Evolutionary conservation across 2,888 invertebrate genomes (phyloP).

Genomic region (Rhingia campestris): DNA sequence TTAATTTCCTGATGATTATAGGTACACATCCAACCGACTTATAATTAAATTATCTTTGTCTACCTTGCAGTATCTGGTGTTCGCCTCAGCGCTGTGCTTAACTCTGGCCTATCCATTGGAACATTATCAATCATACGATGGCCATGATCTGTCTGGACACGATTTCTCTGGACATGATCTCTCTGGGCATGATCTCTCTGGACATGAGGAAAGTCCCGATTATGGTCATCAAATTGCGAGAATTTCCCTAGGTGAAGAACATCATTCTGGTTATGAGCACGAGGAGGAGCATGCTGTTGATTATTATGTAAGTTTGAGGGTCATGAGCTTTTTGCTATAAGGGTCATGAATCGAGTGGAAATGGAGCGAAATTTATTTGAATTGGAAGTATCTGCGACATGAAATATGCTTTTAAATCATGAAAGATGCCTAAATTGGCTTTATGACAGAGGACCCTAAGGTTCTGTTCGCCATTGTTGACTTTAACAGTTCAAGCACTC

Average conservation of each 20-base stretch:
- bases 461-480: too few relatives aligned
- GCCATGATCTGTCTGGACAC: conserved; percentile 77
- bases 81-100: conserved; percentile 81
- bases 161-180: conserved; percentile 77
- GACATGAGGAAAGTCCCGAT: conserved; percentile 76
- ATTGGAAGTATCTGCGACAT: too few relatives aligned
- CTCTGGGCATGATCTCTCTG: conserved; percentile 77
- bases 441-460: too few relatives aligned
- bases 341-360: not conserved
- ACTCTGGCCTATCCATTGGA: conserved; percentile 82
- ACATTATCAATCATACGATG: conserved; percentile 80
- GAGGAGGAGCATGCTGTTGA: conserved; percentile 84
- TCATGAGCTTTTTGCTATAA: not conserved
- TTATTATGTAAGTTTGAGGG: conserved; percentile 85
- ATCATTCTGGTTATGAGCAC: conserved; percentile 76
- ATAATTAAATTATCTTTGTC: conserved; percentile 1
- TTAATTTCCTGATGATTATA: conserved; percentile 13
- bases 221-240: conserved; percentile 80
- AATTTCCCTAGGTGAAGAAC: conserved; percentile 79
- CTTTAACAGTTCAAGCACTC: too few relatives aligned
- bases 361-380: not conserved
- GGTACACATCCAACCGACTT: not conserved
- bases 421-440: too few relatives aligned
- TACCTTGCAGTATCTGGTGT: conserved; percentile 80
- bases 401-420: too few relatives aligned